Conservation (phyloP, 1,140 invertebrate genomes). For the Drosophila ercepeae region DNA sequence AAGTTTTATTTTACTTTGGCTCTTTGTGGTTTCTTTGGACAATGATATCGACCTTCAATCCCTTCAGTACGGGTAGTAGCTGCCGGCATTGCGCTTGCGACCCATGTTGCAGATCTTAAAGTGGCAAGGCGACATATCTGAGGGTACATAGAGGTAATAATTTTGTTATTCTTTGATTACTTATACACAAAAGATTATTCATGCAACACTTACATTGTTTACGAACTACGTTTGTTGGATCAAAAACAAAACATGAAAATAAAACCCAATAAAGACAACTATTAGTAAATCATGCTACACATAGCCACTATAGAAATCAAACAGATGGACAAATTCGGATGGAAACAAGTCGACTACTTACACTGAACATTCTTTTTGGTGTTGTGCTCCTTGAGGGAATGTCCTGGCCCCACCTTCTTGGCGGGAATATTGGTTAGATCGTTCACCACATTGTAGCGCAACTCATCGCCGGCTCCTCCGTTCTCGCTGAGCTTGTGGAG, state of each 20-base stretch:
- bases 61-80: constrained; percentile 39
- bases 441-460: constrained; percentile 40
- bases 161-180: not conserved
- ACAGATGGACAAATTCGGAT: no score
- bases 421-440: constrained; percentile 42
- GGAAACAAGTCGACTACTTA: constrained; percentile 40
- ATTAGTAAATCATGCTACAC: constrained; percentile 45
- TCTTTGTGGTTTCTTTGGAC: constrained; percentile 2
- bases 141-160: not conserved
- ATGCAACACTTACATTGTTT: constrained; percentile 82
- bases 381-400: constrained; percentile 59
- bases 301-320: not conserved
- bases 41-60: not conserved
- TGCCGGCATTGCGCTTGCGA: constrained; percentile 70
- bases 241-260: constrained; percentile 35
- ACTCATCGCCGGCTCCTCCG: constrained; percentile 22
- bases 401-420: constrained; percentile 49
- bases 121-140: constrained; percentile 80
- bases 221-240: constrained; percentile 58
- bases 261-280: constrained; percentile 28
- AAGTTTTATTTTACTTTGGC: constrained; percentile 42
- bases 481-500: constrained; percentile 55
- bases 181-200: not conserved
- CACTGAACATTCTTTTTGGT: constrained; percentile 81
- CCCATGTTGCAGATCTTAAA: constrained; percentile 83